These are phyloP conservation scores for Macropodus opercularis DNA, from an alignment of 2,797 vertebrate genomes.

Conservation along the genomic window DNA sequence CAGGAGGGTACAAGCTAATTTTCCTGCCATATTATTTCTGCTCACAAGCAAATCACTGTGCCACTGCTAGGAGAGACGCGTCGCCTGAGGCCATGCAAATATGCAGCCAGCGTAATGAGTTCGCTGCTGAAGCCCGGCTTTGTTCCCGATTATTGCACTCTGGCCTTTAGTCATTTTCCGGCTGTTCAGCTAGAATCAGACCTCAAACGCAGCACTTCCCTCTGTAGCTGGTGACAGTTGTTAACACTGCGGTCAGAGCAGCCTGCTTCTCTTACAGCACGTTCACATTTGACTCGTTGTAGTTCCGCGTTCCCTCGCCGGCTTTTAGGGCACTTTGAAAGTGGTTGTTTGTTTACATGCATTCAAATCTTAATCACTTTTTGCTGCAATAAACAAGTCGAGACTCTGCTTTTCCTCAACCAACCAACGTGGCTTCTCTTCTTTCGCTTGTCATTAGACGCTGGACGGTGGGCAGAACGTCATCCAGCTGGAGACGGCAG, in stretches of 20 bases:
- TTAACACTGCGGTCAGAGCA: constrained; percentile 6
- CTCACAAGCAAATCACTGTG: constrained; percentile 1
- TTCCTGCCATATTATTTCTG: constrained; percentile 30
- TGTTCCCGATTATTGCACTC: constrained; percentile 2
- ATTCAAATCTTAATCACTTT: too few relatives aligned
- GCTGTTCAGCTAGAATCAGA: neutral
- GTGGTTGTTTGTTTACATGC: too few relatives aligned
- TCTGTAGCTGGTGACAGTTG: constrained; percentile 18
- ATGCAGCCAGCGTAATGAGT: constrained; percentile 11
- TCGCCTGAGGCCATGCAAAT: constrained; percentile 18
- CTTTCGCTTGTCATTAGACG: too few relatives aligned
- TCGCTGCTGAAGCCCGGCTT: neutral
- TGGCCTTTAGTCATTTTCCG: constrained; percentile 14
- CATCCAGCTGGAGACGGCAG: constrained; percentile 96
- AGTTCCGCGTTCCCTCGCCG: too few relatives aligned
- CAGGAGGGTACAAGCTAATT: too few relatives aligned
- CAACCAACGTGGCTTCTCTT: neutral
- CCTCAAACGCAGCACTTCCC: constrained; percentile 10
- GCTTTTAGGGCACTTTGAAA: too few relatives aligned
- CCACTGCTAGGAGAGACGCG: neutral
- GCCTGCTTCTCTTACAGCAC: too few relatives aligned
- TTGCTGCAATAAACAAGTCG: too few relatives aligned
- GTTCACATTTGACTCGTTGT: too few relatives aligned
- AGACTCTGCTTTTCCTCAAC: too few relatives aligned
- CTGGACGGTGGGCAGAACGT: constrained; percentile 95